Evolutionary conservation across 2,888 invertebrate species (phyloP).

Genomic region (Spialia ferax): DNA sequence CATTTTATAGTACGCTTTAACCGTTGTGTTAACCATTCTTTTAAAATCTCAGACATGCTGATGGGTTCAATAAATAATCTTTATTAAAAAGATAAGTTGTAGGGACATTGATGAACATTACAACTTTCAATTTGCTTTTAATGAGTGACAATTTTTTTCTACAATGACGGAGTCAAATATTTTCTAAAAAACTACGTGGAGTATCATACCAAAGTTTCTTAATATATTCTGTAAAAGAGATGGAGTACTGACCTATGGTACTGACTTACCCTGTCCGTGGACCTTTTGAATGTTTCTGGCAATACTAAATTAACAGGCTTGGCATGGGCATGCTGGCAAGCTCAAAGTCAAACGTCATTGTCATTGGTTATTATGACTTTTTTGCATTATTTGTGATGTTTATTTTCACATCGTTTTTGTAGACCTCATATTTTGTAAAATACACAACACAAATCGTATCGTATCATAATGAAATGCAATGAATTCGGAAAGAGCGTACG

Average conservation of each 20-base stretch:
- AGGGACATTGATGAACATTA: neutral
- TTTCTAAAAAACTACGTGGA: neutral
- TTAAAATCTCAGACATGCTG: constrained; percentile 86
- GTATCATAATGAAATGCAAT: constrained; percentile 77
- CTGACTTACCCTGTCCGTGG: too few species aligned
- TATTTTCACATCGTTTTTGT: constrained; percentile 76
- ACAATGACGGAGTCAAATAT: neutral
- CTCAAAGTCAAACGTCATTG: constrained; percentile 46
- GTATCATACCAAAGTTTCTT: too few species aligned
- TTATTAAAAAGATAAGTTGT: neutral
- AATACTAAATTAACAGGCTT: neutral
- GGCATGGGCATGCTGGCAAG: constrained; percentile 27
- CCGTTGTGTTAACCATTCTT: constrained; percentile 87
- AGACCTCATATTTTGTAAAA: constrained; percentile 60
- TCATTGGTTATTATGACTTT: constrained; percentile 78
- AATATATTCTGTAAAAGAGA: too few species aligned
- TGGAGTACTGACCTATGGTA: too few species aligned
- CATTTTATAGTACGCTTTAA: constrained; percentile 84
- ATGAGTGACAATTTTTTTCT: neutral
- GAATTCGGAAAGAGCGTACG: constrained; percentile 71
- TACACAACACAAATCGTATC: constrained; percentile 54
- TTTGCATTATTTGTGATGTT: constrained; percentile 85
- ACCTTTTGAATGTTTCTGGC: neutral
- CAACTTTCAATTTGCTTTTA: neutral
- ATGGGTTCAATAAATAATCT: neutral